Evolutionary conservation across 35 echinoderm and acorn worm species (phyloP).

Genomic region (Ophioderma brevispina): DNA sequence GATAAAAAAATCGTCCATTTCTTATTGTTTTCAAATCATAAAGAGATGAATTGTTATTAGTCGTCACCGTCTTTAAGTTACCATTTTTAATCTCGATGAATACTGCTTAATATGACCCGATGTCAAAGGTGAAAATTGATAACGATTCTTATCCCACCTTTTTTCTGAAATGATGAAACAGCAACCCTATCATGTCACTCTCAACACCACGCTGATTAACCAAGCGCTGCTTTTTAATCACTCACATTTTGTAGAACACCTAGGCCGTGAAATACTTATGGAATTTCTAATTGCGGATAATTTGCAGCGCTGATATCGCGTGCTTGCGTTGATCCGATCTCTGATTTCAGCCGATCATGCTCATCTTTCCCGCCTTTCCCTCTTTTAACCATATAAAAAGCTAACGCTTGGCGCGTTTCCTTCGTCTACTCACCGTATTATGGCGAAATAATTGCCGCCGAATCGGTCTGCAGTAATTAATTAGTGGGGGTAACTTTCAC

Average conservation of each 20-base stretch:
- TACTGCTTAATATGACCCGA: too few species aligned
- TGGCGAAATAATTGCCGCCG: background rate
- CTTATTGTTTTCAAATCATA: too few species aligned
- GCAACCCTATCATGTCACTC: too few species aligned
- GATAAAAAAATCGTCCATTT: too few species aligned
- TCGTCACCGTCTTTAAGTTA: too few species aligned
- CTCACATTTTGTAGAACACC: background rate
- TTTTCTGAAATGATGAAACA: too few species aligned
- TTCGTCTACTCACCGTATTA: background rate
- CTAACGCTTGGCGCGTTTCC: background rate
- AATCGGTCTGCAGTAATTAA: background rate
- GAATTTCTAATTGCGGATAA: constrained; percentile 11
- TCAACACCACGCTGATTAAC: background rate
- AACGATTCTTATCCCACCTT: too few species aligned
- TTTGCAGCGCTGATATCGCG: background rate
- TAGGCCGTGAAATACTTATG: background rate
- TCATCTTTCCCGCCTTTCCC: background rate
- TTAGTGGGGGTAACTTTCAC: background rate
- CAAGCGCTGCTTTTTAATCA: background rate
- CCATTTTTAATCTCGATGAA: too few species aligned
- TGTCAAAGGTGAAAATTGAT: too few species aligned
- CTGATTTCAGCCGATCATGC: constrained; percentile 1
- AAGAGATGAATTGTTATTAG: too few species aligned
- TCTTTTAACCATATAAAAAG: background rate
- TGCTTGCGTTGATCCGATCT: background rate